Evolutionary conservation across 2,888 invertebrate species (phyloP).

Genomic region (Heliconius ethilla): DNA sequence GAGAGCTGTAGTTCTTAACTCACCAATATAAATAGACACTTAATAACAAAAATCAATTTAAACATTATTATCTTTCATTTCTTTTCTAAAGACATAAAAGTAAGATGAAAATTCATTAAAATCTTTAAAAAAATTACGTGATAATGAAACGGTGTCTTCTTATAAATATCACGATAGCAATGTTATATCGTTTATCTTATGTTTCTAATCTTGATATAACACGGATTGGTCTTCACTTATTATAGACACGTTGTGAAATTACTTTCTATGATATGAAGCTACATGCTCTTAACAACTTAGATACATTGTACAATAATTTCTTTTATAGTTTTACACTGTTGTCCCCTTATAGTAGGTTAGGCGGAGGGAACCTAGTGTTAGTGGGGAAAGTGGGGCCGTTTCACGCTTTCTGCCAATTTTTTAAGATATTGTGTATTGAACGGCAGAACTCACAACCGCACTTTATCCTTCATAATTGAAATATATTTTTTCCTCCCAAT

Average conservation of each 20-base stretch:
- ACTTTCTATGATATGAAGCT: neutral
- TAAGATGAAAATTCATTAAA: constrained; percentile 39
- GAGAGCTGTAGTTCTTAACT: constrained; percentile 23
- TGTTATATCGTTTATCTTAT: constrained; percentile 23
- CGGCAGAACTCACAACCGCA: too few species aligned
- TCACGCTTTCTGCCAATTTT: neutral
- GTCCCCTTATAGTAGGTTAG: neutral
- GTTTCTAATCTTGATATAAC: constrained; percentile 19
- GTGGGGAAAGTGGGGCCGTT: neutral
- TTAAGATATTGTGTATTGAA: too few species aligned
- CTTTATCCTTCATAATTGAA: too few species aligned
- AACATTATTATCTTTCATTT: constrained; percentile 38
- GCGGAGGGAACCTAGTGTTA: neutral
- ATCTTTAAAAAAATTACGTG: constrained; percentile 53
- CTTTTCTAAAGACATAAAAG: constrained; percentile 12
- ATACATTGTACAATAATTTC: neutral
- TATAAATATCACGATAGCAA: constrained; percentile 34
- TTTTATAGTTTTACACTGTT: neutral
- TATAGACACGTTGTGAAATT: constrained; percentile 1
- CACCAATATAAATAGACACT: constrained; percentile 35
- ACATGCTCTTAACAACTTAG: neutral
- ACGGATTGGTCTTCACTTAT: neutral
- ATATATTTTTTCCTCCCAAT: too few species aligned
- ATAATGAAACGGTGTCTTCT: constrained; percentile 42
- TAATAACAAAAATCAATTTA: constrained; percentile 27